Evolutionary conservation across 2,113 vertebrate species (phyloP).

Genomic region (Pollimyrus isidori): DNA sequence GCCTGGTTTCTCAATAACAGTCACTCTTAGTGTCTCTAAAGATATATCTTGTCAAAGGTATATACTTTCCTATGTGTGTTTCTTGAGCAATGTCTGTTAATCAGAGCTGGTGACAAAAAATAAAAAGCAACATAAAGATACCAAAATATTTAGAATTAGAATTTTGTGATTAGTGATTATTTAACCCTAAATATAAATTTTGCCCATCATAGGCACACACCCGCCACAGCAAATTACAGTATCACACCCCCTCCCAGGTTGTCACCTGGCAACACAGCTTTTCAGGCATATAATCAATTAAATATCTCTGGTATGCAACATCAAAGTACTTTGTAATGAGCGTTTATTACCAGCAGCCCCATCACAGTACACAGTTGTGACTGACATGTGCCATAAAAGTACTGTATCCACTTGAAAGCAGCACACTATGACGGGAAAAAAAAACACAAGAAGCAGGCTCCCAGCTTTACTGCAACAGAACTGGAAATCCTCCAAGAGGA

Average conservation of each 20-base stretch:
- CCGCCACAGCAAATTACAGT: background rate
- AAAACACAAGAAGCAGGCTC: background rate
- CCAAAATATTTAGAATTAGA: background rate
- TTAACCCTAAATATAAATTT: background rate
- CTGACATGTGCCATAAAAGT: background rate
- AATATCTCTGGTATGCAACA: background rate
- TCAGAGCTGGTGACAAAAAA: background rate
- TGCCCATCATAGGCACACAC: background rate
- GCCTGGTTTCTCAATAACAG: too few relatives aligned
- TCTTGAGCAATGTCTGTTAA: background rate
- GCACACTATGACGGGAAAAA: background rate
- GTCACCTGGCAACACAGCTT: background rate
- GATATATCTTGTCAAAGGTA: too few relatives aligned
- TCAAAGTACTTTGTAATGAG: background rate
- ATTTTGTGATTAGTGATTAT: too few relatives aligned
- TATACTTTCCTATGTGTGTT: too few relatives aligned
- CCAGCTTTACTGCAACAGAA: background rate
- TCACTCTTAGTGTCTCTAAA: too few relatives aligned
- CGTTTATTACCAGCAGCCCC: background rate
- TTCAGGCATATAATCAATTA: background rate
- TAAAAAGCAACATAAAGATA: background rate
- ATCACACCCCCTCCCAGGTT: background rate
- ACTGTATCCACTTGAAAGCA: background rate
- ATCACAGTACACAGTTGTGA: background rate
- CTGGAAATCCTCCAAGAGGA: background rate